Conservation (phyloP, 2,888 invertebrate genomes). For the Trichopria drosophilae region DNA sequence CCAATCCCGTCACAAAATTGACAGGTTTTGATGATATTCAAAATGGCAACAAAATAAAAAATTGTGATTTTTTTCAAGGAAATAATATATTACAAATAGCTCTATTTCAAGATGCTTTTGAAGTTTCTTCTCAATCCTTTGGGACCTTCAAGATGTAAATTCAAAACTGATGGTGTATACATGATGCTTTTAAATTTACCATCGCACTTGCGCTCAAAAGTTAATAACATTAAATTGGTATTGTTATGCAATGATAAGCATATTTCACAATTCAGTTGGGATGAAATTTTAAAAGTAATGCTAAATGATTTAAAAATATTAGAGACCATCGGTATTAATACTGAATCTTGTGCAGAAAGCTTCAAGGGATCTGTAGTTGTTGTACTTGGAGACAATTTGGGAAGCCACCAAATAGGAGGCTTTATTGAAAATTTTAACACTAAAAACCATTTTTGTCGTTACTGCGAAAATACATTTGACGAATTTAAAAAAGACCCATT, state of each 20-base stretch:
- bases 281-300: slow-evolving; percentile 30
- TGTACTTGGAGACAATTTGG: too few species aligned
- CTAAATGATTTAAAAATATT: slow-evolving; percentile 37
- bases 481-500: too few species aligned
- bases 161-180: slow-evolving; percentile 41
- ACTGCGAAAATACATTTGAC: too few species aligned
- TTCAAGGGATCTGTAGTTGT: too few species aligned
- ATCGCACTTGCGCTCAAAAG: slow-evolving; percentile 33
- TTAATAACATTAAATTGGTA: slow-evolving; percentile 41
- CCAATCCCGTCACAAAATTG: too few species aligned
- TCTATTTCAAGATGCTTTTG: slow-evolving; percentile 44
- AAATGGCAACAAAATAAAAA: not conserved
- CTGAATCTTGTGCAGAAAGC: too few species aligned
- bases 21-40: slow-evolving; percentile 1
- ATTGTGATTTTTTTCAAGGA: not conserved
- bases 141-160: slow-evolving; percentile 37
- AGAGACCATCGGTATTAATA: too few species aligned
- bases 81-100: too few species aligned
- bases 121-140: slow-evolving; percentile 44
- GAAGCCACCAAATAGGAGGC: too few species aligned
- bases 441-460: too few species aligned
- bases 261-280: slow-evolving; percentile 36
- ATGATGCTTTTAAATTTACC: slow-evolving; percentile 38
- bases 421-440: too few species aligned
- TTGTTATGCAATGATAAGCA: slow-evolving; percentile 37